Evolutionary conservation across 2,888 invertebrate species (phyloP), one percentile per base, ranked within the genome.

Genomic region (Drosophila antonietae): DNA sequence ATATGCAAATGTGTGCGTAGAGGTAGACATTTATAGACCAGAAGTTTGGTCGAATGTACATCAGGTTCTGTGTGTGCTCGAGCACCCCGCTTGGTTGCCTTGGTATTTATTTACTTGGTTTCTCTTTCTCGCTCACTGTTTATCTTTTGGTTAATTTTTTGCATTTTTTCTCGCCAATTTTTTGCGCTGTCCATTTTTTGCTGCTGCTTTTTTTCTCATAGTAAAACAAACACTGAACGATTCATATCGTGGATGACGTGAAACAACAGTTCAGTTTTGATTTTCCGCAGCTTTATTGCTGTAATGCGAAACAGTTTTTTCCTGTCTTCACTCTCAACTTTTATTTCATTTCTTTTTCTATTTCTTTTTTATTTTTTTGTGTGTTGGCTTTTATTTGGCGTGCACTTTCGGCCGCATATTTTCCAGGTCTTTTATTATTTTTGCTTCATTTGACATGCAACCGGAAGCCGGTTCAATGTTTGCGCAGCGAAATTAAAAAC

Each of bases 1-100:
- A 62, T 78, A 78, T 87, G 81, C 74, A 81, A 81, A 75, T 86
- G 75, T 80, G 39, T 75, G 69, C 75, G 80, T 70, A 75, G 73
- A 78, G 80, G 80, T 80, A 81, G 84, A 80, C 87, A 87, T 84
- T 87, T 87, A 84, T 84, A 81, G 87, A 77, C 84, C 78, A 84
- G 72, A 80, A 80, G 87, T 82, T 84, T 80, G 81, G 68, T 73
- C 71, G 81, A 72, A 76, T 72, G 55, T 73, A 73, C 78, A 65
- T 15, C 72, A 66, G 67, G 35, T 47, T 68, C 69, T 69, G 57
- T 76, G 57, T 62, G 46, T 62, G 56, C 51, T 53, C 52, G 52
- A 53, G 56, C 44, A 33, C 20, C 71, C 75, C 68, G 66, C 52
- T 66, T 73, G 75, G 83, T 84, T 85, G 71, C 74, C 81, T 81